Conservation (phyloP, 2,797 vertebrate species). For the Nyctibius grandis region DNA sequence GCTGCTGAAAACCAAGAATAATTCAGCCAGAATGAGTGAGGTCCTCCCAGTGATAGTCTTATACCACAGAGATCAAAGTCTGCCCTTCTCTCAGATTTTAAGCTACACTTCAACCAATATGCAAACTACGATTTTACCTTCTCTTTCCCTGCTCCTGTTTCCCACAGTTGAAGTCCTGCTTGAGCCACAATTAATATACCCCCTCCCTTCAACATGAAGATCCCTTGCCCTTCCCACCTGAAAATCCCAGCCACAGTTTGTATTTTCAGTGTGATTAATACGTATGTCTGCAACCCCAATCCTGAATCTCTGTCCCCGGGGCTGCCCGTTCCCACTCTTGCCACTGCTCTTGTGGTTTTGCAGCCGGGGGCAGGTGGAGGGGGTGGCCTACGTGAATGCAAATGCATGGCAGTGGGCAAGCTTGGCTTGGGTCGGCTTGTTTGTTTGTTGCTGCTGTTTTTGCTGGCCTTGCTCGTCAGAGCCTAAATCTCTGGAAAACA, state of each 20-base stretch:
- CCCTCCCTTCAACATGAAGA: neutral
- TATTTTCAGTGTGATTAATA: neutral
- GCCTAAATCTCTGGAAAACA: conserved; percentile 18
- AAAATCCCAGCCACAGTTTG: neutral
- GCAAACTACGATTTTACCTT: neutral
- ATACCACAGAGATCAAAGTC: conserved; percentile 19
- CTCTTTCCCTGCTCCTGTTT: neutral
- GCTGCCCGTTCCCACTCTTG: neutral
- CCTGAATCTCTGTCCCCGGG: neutral
- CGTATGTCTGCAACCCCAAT: neutral
- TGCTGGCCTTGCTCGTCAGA: conserved; percentile 21
- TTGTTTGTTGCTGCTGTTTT: conserved; percentile 36
- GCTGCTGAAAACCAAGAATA: neutral
- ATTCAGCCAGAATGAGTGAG: neutral
- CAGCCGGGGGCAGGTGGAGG: neutral
- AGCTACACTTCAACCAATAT: neutral
- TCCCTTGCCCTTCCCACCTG: neutral
- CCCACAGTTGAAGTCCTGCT: neutral
- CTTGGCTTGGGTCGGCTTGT: neutral
- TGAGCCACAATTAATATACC: neutral
- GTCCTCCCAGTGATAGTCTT: neutral
- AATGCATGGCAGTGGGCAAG: neutral
- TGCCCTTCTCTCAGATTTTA: neutral
- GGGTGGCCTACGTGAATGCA: neutral
- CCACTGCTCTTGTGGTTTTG: neutral